Percentiles rank a stretch among this genome's conserved stretches.
These are phyloP conservation scores for Gibbula magus DNA, from an alignment of 2,888 invertebrate genomes.

Conservation along the genomic window DNA sequence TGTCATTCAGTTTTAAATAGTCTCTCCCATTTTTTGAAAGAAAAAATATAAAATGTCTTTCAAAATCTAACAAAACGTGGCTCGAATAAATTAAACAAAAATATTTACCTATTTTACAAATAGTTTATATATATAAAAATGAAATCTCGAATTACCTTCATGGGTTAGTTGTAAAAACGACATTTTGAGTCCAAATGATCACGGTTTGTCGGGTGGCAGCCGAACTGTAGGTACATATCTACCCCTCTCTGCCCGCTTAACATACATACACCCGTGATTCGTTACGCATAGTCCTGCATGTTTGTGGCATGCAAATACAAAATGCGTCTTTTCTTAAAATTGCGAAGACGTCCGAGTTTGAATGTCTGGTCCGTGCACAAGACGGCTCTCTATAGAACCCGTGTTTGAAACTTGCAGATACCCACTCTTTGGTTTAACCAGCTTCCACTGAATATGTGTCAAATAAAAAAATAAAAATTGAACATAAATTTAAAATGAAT, in stretches of 20 bases:
- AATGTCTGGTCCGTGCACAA: background rate
- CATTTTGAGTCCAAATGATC: too few species aligned
- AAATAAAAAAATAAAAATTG: conserved; percentile 11
- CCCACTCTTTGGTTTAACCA: conserved; percentile 17
- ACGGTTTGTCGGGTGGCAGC: background rate
- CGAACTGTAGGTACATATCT: background rate
- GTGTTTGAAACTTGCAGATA: background rate
- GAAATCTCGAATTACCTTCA: too few species aligned
- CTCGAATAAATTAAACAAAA: conserved; percentile 21
- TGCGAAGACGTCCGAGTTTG: background rate
- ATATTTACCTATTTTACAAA: conserved; percentile 22
- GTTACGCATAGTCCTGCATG: background rate
- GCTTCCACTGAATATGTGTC: conserved; percentile 17
- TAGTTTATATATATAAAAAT: conserved; percentile 5
- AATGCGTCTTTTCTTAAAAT: conserved; percentile 19
- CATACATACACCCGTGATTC: too few species aligned
- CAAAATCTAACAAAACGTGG: conserved; percentile 11
- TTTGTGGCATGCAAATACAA: conserved; percentile 3
- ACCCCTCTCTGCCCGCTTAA: too few species aligned
- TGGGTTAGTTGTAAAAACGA: too few species aligned
- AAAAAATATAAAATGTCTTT: conserved; percentile 12
- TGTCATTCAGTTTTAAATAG: background rate
- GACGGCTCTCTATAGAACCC: background rate
- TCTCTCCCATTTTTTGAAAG: background rate
- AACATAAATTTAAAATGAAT: conserved; percentile 13